Evolutionary conservation across 2,888 invertebrate genomes (phyloP).

Genomic region (Zootermopsis nevadensis): DNA sequence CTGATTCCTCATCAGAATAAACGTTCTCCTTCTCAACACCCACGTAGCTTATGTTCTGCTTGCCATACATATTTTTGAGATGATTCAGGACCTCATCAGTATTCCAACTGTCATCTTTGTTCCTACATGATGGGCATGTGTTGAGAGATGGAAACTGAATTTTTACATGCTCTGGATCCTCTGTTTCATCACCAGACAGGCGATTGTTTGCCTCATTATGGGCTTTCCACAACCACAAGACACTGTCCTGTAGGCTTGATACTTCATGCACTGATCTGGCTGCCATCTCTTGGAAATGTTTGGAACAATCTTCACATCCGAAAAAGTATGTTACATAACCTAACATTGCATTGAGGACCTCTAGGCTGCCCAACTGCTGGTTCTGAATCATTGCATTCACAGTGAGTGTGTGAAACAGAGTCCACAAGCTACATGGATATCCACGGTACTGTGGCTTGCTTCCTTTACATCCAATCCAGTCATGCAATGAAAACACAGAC

Average conservation of each 20-base stretch:
- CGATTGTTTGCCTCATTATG: slow-evolving; percentile 94
- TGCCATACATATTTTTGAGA: slow-evolving; percentile 68
- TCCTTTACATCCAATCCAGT: slow-evolving; percentile 87
- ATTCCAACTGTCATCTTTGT: slow-evolving; percentile 71
- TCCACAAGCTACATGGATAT: slow-evolving; percentile 96
- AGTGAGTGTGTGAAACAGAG: slow-evolving; percentile 90
- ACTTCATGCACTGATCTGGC: slow-evolving; percentile 76
- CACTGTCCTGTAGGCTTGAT: slow-evolving; percentile 76
- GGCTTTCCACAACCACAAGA: slow-evolving; percentile 94
- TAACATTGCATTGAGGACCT: slow-evolving; percentile 84
- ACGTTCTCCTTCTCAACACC: slow-evolving; percentile 39
- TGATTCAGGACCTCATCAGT: slow-evolving; percentile 72
- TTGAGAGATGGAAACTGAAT: slow-evolving; percentile 82
- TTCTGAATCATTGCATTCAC: slow-evolving; percentile 73
- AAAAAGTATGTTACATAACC: slow-evolving; percentile 93
- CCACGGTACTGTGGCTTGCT: slow-evolving; percentile 81
- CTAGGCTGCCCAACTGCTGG: slow-evolving; percentile 61
- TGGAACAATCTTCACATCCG: slow-evolving; percentile 89
- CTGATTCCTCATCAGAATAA: background rate
- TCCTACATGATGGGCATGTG: slow-evolving; percentile 77
- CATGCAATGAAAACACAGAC: slow-evolving; percentile 57
- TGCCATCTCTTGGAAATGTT: slow-evolving; percentile 92
- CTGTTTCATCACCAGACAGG: slow-evolving; percentile 85
- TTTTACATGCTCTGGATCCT: slow-evolving; percentile 92
- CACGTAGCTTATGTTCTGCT: slow-evolving; percentile 53